Conservation (phyloP, 2,888 invertebrate genomes). For the Acleris emargana region DNA sequence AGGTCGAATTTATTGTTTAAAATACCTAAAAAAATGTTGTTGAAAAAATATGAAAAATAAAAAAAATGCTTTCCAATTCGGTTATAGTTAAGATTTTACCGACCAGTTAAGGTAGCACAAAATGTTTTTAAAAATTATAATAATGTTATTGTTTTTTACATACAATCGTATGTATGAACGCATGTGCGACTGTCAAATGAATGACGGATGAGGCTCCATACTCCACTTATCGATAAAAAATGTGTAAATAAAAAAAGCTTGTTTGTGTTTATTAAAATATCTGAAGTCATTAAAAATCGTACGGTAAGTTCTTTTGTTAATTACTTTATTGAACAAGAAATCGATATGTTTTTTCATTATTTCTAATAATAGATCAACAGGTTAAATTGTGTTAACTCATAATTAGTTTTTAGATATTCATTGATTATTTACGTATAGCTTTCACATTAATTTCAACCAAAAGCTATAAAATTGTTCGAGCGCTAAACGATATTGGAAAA, state of each 20-base stretch:
- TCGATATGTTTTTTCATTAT: constrained; percentile 6
- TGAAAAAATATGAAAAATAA: constrained; percentile 25
- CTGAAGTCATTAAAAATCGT: neutral
- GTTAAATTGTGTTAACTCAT: constrained; percentile 8
- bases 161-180: constrained; percentile 15
- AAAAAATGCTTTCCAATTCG: constrained; percentile 33
- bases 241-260: neutral
- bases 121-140: constrained; percentile 27
- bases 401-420: neutral
- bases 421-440: constrained; percentile 21
- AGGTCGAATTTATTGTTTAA: constrained; percentile 25
- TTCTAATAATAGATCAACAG: constrained; percentile 20
- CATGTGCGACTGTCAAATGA: constrained; percentile 8
- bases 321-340: constrained; percentile 26
- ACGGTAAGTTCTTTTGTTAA: neutral
- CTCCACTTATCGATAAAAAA: constrained; percentile 21
- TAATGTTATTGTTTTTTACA: constrained; percentile 32
- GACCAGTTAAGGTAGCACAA: constrained; percentile 31
- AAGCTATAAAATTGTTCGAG: too few species aligned
- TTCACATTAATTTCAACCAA: too few species aligned
- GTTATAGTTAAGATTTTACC: constrained; percentile 16
- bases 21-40: constrained; percentile 14
- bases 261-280: too few species aligned
- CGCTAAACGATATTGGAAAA: too few species aligned
- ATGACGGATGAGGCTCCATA: constrained; percentile 28